Evolutionary conservation across 2,113 vertebrate species (phyloP).

Genomic region (Taurulus bubalis): DNA sequence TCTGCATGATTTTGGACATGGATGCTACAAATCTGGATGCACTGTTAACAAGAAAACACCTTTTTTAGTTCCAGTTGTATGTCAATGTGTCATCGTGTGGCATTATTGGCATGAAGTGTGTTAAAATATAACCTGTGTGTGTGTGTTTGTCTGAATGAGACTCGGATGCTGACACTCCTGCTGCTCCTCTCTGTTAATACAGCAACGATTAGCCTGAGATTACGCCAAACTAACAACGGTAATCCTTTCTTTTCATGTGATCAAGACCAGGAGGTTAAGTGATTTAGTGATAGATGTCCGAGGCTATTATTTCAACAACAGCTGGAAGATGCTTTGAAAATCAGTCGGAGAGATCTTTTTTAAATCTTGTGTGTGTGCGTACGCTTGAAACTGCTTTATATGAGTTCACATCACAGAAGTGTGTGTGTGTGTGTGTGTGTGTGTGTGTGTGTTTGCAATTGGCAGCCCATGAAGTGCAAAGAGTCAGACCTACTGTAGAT

Average conservation of each 20-base stretch:
- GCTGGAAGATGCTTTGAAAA: constrained; percentile 6
- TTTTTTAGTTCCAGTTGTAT: neutral
- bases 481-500: constrained; percentile 27
- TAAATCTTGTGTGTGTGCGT: constrained; percentile 1
- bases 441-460: constrained; percentile 16
- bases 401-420: neutral
- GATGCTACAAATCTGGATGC: neutral
- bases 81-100: constrained; percentile 9
- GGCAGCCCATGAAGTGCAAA: constrained; percentile 10
- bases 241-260: constrained; percentile 14
- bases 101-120: neutral
- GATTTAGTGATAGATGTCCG: neutral
- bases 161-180: neutral
- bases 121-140: constrained; percentile 7
- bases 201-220: neutral
- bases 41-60: neutral
- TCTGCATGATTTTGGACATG: constrained; percentile 13
- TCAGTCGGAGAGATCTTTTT: neutral
- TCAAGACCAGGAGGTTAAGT: constrained; percentile 10
- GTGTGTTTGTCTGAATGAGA: constrained; percentile 23
- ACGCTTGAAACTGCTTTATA: neutral
- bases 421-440: too few relatives aligned
- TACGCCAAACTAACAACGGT: neutral
- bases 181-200: neutral
- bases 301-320: neutral